Percentiles rank a stretch among this genome's conserved stretches.
These are phyloP conservation scores for Gopherus evgoodei DNA, from an alignment of 2,113 vertebrate genomes.

Conservation along the genomic window DNA sequence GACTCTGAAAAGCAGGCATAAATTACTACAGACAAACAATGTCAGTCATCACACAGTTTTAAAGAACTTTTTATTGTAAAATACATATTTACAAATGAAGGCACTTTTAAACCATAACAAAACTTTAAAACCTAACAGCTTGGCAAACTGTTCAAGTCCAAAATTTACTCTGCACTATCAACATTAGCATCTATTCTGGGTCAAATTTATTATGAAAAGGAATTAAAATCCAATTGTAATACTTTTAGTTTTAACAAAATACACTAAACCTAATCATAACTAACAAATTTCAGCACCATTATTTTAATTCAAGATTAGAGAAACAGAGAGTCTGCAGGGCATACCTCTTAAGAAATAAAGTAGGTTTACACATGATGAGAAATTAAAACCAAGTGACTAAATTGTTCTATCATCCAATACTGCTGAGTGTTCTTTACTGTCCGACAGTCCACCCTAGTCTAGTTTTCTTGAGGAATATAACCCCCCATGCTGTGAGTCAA, in stretches of 20 bases:
- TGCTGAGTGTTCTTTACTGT: neutral
- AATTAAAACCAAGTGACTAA: neutral
- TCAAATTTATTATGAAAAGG: neutral
- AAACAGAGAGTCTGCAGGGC: neutral
- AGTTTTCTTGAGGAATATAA: neutral
- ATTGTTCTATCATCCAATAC: rapidly evolving
- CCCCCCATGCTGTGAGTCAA: neutral
- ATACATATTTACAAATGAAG: constrained; percentile 39
- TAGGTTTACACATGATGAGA: rapidly evolving
- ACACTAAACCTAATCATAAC: neutral
- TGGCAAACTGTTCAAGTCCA: neutral
- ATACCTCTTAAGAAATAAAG: rapidly evolving
- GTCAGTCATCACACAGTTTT: neutral
- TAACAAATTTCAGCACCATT: neutral
- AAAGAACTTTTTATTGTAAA: constrained; percentile 59
- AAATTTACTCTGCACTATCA: neutral
- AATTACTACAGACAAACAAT: neutral
- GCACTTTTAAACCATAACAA: constrained; percentile 46
- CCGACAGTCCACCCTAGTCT: neutral
- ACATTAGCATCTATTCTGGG: neutral
- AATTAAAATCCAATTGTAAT: neutral
- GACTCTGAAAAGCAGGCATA: neutral
- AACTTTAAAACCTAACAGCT: neutral
- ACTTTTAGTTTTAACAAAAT: neutral
- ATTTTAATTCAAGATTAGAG: neutral